A percentile compares a stretch with the other conserved stretches of the same genome.
These are phyloP conservation scores for Brachionus rotundiformis DNA, from an alignment of 1,140 invertebrate genomes.

Conservation along the genomic window DNA sequence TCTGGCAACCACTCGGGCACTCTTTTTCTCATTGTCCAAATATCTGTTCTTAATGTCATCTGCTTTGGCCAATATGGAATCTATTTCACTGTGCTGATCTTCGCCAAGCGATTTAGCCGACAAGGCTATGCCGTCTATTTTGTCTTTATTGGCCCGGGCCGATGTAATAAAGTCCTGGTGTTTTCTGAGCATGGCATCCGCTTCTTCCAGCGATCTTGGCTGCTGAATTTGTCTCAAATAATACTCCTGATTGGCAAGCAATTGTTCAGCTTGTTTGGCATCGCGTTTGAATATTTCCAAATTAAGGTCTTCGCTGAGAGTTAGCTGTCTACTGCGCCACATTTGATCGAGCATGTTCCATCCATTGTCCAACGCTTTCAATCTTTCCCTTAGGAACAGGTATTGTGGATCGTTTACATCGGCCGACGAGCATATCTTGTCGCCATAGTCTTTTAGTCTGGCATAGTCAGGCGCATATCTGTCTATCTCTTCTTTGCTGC, in stretches of 20 bases:
- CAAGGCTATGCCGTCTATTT: slow-evolving; percentile 89
- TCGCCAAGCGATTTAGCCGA: slow-evolving; percentile 85
- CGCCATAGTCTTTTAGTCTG: slow-evolving; percentile 99
- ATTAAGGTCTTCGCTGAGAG: slow-evolving; percentile 69
- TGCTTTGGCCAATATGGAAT: slow-evolving; percentile 73
- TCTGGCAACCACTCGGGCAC: not conserved
- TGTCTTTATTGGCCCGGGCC: slow-evolving; percentile 99
- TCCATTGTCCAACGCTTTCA: slow-evolving; percentile 94
- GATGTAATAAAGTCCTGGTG: slow-evolving; percentile 98
- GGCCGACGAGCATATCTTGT: slow-evolving; percentile 79
- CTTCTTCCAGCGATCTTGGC: slow-evolving; percentile 77
- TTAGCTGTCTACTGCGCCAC: slow-evolving; percentile 96
- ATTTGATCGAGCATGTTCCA: slow-evolving; percentile 98
- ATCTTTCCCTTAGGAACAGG: slow-evolving; percentile 92
- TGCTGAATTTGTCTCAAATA: slow-evolving; percentile 74
- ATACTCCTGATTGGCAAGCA: slow-evolving; percentile 96
- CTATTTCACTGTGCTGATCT: slow-evolving; percentile 82
- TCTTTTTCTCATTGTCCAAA: slow-evolving; percentile 13
- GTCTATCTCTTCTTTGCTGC: slow-evolving; percentile 96
- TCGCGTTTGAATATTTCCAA: slow-evolving; percentile 90
- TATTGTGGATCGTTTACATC: slow-evolving; percentile 85
- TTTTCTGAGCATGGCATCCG: slow-evolving; percentile 92
- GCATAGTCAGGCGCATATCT: slow-evolving; percentile 95
- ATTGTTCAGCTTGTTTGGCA: slow-evolving; percentile 92
- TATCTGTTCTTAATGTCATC: slow-evolving; percentile 20